These are phyloP conservation scores for Coregonus sp. DNA, from an alignment of 2,797 vertebrate species.

Conservation along the genomic window DNA sequence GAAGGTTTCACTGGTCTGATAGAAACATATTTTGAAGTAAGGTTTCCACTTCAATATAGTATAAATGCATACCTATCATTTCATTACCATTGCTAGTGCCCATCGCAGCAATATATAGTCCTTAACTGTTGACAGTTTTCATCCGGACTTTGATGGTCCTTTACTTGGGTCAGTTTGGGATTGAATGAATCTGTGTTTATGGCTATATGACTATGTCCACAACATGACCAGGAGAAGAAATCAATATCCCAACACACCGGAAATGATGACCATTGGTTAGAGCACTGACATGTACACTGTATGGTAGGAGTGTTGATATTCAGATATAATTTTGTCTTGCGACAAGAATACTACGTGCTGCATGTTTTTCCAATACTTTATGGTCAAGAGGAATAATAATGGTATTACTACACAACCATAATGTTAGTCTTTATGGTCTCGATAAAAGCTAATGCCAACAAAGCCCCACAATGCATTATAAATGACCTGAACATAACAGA, in stretches of 20 bases:
- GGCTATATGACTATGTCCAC: not conserved
- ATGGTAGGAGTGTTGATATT: not conserved
- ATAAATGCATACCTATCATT: not conserved
- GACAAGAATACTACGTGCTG: not conserved
- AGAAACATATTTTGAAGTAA: too few relatives aligned
- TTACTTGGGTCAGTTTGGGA: not conserved
- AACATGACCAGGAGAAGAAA: not conserved
- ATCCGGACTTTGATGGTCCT: not conserved
- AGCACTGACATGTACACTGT: not conserved
- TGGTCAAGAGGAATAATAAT: not conserved
- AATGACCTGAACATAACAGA: not conserved
- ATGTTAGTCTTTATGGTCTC: not conserved
- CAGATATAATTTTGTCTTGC: not conserved
- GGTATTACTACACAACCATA: not conserved
- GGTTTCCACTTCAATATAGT: not conserved
- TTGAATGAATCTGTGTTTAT: not conserved
- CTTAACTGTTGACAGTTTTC: not conserved
- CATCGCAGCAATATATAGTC: conserved; percentile 8
- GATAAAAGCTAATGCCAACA: not conserved
- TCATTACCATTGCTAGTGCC: conserved; percentile 11
- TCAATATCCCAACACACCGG: not conserved
- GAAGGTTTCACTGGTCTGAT: too few relatives aligned
- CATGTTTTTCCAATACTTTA: not conserved
- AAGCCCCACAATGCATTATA: not conserved
- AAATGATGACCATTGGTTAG: not conserved